Evolutionary conservation across 2,113 vertebrate species (phyloP).

Genomic region (Percopsis transmontana): DNA sequence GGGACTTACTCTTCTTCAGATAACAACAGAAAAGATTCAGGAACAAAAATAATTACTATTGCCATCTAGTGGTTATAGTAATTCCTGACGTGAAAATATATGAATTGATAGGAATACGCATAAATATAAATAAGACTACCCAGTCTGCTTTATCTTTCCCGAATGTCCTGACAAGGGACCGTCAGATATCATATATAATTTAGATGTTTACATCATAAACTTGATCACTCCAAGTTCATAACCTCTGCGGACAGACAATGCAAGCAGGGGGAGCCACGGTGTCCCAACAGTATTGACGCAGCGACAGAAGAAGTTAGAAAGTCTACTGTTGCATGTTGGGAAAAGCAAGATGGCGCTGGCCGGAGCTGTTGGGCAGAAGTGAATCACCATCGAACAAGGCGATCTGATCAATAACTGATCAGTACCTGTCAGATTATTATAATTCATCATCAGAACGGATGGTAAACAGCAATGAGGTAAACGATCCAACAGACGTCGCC

Average conservation of each 20-base stretch:
- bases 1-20: neutral
- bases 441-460: conserved; percentile 16
- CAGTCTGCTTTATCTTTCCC: too few species aligned
- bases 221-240: neutral
- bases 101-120: too few species aligned
- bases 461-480: conserved; percentile 62
- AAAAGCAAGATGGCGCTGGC: conserved; percentile 45
- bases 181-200: too few species aligned
- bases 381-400: conserved; percentile 41
- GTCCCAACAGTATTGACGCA: neutral
- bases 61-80: too few species aligned
- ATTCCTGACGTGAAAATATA: too few species aligned
- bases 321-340: conserved; percentile 50
- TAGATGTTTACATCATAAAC: too few species aligned
- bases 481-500: neutral
- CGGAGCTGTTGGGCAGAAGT: conserved; percentile 44
- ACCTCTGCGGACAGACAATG: neutral
- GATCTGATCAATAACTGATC: neutral
- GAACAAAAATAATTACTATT: too few species aligned
- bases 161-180: too few species aligned
- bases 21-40: neutral
- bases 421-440: neutral
- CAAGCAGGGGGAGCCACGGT: conserved; percentile 21
- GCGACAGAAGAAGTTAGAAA: neutral
- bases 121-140: too few species aligned